Base-by-base conservation (phyloP, 2,113 vertebrate species). In the Rhodinocichla rosea region DNA sequence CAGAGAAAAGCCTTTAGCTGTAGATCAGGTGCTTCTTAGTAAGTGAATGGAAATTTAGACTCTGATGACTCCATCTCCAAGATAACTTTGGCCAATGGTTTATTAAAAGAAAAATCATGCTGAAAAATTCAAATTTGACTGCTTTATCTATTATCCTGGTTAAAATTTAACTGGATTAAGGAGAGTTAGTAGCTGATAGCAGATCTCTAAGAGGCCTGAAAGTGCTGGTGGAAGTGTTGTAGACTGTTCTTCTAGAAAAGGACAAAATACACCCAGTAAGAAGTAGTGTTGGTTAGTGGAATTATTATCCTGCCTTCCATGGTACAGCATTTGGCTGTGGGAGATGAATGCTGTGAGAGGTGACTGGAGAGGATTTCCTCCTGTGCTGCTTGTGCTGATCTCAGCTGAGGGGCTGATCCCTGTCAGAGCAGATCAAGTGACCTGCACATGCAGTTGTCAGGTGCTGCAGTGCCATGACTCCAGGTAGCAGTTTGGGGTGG, bases 361-460 rank as follows among this genome's bases (percentile, higher is more conserved):
- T 27, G 40, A 26, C 27, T 16, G 22, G 32, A 14, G 4, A 23
- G 73, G 39, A 39, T 39, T 24, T 40, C 59, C 24, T 63, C 4
- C 52, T 16, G 52, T 64, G 37, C 64, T 76, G 53, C 56, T 45
- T 44, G n/a, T 28, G 49, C 89, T 68, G 47, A 3, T 53, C 35
- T 13, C 50, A 78, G n/a, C 83, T 11, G 35, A 50, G 59, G 37
- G 71, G 42, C 42, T 33, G 59, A 70, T 64, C 26, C 26, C 21
- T 37, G 19, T 39, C 37, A 20, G 59, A 63, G 79, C 65, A 79
- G 63, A n/a, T 70, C 9, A 15, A 44, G 44, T 12, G 42, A 63
- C 18, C 55, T 26, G 50, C 15, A 6, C 0, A 0, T 40, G 70
- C n/a, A 69, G 76, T 4, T 4, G 6, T 28, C 76, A 76, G 9